Evolutionary conservation across 2,113 vertebrate species (phyloP), one percentile per base, ranked within the genome.

Genomic region (Pseudorhombus dupliciocellatus): DNA sequence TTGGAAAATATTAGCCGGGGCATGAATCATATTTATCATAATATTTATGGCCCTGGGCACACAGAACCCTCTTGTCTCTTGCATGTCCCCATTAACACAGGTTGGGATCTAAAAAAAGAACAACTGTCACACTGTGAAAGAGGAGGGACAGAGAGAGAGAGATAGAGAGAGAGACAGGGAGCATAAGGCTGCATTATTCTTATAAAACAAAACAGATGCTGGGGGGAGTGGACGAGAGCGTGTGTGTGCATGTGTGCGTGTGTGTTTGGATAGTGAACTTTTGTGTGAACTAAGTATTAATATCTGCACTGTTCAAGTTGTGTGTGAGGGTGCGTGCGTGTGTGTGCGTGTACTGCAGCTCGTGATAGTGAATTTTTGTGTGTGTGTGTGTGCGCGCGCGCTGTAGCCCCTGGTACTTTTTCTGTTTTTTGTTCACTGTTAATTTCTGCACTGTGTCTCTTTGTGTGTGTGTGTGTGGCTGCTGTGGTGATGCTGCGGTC

Each of bases 1-100:
- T 86, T 83, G 90, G 91, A 93, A 94, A 94, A 91, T 91, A 92
- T 93, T 91, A 91, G 87, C 70, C 59, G 66, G 84, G 73, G 75
- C 80, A 88, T 91, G 86, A 84, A 92, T 91, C 88, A 89, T 87
- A 88, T 86, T 77, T 90, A 89, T 89, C 79, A 80, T 87, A 90
- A 89, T 84, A 91, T 87, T 78, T 84, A 83, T 78, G 66, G 65
- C 84, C 69, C 59, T 77, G 48, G 66, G 69, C 59, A 79, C 83
- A 85, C 65, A 88, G 80, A 84, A 67, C 51, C 40, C 61, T 42
- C 52, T 72, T 84, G 50, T 78, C 52, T 83, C 81, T 58, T 65
- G n/a, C 57, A 55, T 58, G 57, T 77, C 54, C 58, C 46, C 40
- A 50, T 46, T 73, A 40, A 16, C 60, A 34, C 60, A 63, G 61